Base-by-base conservation (phyloP, 2,888 invertebrate genomes). In the Scaptomyza caliginosa region DNA sequence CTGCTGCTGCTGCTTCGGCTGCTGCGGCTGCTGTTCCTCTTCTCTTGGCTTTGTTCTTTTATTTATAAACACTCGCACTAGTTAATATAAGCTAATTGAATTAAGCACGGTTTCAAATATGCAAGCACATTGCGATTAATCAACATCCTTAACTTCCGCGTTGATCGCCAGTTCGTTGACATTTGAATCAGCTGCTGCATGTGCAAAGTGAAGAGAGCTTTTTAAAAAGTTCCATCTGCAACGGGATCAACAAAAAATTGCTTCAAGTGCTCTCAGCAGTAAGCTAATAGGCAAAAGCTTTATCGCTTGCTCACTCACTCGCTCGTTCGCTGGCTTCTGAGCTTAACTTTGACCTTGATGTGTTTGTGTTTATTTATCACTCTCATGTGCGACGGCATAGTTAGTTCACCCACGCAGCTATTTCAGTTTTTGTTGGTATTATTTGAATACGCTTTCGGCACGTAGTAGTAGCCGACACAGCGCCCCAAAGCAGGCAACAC, bases 341-440 rank as follows among this genome's bases (percentile, higher is more conserved):
- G 23, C 56, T 34, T 23, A 24, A 52, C 60, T 57, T 48, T 69
- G 76, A 69, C 70, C 68, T 71, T 66, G 74, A 56, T 48, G 38
- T 46, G 56, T 54, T 40, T 50, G 39, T 52, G 60, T 56, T 58
- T 74, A 67, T 67, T 54, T 67, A 57, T 67, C 67, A 50, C 55
- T 55, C 30, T 55, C 39, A 38, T 62, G 48, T 52, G 66, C 55
- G 70, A 55, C 62, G 66, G 55, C 59, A 74, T 40, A 54, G 54
- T 40, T 42, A 45, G 45, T 16, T 32, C 46, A 46, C 23, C 60
- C 17, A 30, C 39, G 23, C 43, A 16, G 43, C 36, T 49, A 66
- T 67, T 55, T 43, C 38, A 39, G 66, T 72, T 72, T 68, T 71
- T 82, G 74, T 79, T 67, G 76, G 74, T 74, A 74, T 74, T 83